Percentiles rank a stretch among this genome's conserved stretches.
phyloP scores from a whole-genome alignment of 2,888 invertebrate genomes.

The Drosophila nigricruria region DNA sequence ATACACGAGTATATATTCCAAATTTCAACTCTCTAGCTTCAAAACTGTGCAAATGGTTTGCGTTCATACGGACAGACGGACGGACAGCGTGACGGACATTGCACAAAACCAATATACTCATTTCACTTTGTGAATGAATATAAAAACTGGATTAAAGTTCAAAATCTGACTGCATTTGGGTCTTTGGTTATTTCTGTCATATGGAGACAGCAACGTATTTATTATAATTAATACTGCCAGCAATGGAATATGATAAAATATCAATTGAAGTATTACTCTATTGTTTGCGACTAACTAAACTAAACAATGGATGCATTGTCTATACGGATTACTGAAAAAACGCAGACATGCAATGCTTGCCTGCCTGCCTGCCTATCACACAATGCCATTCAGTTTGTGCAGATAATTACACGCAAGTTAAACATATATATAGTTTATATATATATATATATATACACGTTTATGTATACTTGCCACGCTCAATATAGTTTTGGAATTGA shows the following conservation, averaged over 20 bases:
- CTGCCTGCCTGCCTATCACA: slow-evolving; percentile 12
- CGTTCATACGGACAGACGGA: too few relatives aligned
- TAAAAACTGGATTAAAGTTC: neutral
- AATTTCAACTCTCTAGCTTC: too few relatives aligned
- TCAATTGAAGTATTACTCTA: slow-evolving; percentile 39
- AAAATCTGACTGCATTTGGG: neutral
- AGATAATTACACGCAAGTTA: slow-evolving; percentile 41
- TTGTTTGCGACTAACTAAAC: slow-evolving; percentile 31
- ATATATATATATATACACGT: neutral
- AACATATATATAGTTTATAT: neutral
- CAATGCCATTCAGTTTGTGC: slow-evolving; percentile 39
- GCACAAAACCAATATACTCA: too few relatives aligned
- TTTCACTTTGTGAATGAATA: too few relatives aligned
- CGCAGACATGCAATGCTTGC: slow-evolving; percentile 37
- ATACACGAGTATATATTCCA: too few relatives aligned
- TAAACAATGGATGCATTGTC: slow-evolving; percentile 55
- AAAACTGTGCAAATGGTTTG: too few relatives aligned
- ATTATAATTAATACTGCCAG: slow-evolving; percentile 32
- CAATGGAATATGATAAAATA: slow-evolving; percentile 41
- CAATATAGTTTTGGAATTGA: neutral
- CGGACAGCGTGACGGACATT: too few relatives aligned
- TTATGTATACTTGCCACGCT: neutral
- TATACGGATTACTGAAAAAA: slow-evolving; percentile 17
- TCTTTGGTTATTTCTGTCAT: neutral
- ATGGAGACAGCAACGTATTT: slow-evolving; percentile 5